Evolutionary conservation across 2,113 vertebrate genomes (phyloP).

Genomic region (Coreoperca whiteheadi): DNA sequence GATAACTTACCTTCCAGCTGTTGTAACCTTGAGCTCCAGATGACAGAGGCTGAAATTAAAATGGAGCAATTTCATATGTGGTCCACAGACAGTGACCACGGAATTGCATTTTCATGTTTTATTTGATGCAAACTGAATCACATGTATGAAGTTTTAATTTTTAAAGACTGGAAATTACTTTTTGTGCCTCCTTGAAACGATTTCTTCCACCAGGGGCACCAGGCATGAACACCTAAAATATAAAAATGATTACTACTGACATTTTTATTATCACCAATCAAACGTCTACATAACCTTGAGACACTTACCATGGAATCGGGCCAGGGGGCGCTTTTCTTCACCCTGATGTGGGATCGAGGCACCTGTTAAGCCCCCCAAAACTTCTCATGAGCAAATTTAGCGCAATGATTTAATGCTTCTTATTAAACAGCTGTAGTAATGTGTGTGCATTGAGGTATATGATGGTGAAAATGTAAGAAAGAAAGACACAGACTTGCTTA

Average conservation of each 20-base stretch:
- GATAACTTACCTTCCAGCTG: slow-evolving; percentile 75
- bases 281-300: neutral
- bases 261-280: neutral
- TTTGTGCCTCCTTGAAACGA: slow-evolving; percentile 50
- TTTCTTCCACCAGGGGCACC: slow-evolving; percentile 72
- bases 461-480: slow-evolving; percentile 28
- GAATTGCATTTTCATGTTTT: slow-evolving; percentile 27
- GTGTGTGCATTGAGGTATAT: neutral
- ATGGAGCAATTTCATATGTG: neutral
- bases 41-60: slow-evolving; percentile 57
- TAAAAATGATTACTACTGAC: fast-evolving
- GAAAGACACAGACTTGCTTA: slow-evolving; percentile 68
- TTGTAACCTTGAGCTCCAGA: slow-evolving; percentile 75
- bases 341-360: slow-evolving; percentile 48
- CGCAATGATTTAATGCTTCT: neutral
- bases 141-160: neutral
- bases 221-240: slow-evolving; percentile 78
- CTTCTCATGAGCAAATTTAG: slow-evolving; percentile 30
- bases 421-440: neutral
- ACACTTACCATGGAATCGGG: slow-evolving; percentile 72
- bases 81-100: neutral
- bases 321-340: slow-evolving; percentile 71
- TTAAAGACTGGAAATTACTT: slow-evolving; percentile 62
- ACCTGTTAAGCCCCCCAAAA: slow-evolving; percentile 57
- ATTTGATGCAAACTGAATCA: slow-evolving; percentile 20